Evolutionary conservation across 2,888 invertebrate genomes (phyloP).

Genomic region (Pyrrhosoma nymphula): DNA sequence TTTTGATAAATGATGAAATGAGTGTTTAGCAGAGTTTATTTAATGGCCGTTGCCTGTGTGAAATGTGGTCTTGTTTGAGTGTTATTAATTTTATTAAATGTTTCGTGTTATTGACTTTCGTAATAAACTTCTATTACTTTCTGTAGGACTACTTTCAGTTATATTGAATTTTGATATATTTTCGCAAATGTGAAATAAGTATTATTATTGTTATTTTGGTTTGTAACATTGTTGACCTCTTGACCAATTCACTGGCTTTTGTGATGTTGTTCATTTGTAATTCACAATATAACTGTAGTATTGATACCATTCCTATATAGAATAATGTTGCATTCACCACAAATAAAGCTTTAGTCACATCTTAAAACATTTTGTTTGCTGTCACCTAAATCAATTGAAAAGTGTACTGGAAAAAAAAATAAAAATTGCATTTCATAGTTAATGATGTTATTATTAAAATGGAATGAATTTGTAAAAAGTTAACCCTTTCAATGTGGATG

Average conservation of each 20-base stretch:
- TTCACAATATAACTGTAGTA: conserved; percentile 60
- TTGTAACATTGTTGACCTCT: conserved; percentile 62
- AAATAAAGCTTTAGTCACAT: conserved; percentile 65
- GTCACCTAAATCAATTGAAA: not conserved
- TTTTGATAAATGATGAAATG: conserved; percentile 38
- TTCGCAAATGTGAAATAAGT: conserved; percentile 64
- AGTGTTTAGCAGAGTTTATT: conserved; percentile 41
- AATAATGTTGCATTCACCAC: conserved; percentile 59
- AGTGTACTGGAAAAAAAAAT: not conserved
- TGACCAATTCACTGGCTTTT: conserved; percentile 62
- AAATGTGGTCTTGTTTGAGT: conserved; percentile 62
- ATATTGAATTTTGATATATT: conserved; percentile 53
- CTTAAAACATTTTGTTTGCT: not conserved
- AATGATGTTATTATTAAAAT: not conserved
- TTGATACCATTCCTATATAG: conserved; percentile 63
- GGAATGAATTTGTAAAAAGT: no score
- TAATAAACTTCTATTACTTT: conserved; percentile 55
- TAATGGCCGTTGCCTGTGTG: conserved; percentile 55
- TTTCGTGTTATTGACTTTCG: conserved; percentile 44
- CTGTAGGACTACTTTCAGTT: conserved; percentile 43
- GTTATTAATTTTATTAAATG: conserved; percentile 67
- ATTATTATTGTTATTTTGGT: conserved; percentile 65
- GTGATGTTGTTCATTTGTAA: conserved; percentile 55
- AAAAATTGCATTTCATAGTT: not conserved
- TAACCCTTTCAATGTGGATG: no score